Conservation (phyloP, 2,888 invertebrate species). For the Chaetogeoica ovagalla region DNA sequence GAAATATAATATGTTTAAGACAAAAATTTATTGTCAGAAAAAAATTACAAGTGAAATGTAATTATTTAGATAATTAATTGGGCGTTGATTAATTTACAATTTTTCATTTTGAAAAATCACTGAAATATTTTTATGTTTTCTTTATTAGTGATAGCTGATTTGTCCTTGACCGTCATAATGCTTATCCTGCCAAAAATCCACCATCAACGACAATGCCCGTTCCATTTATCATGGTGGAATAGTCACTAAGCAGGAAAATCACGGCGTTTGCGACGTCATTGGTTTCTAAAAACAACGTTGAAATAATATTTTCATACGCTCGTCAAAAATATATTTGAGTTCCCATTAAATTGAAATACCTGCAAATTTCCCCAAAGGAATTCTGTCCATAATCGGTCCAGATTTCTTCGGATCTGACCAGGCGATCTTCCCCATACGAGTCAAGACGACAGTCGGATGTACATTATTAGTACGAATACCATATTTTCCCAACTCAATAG, state of each 20-base stretch:
- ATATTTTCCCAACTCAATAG: conserved; percentile 80
- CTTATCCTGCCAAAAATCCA: conserved; percentile 62
- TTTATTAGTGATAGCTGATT: background rate
- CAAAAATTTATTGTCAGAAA: too few relatives aligned
- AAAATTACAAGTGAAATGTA: too few relatives aligned
- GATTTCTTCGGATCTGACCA: conserved; percentile 77
- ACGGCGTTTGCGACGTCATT: conserved; percentile 79
- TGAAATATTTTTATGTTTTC: too few relatives aligned
- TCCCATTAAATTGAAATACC: conserved; percentile 63
- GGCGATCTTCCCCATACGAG: conserved; percentile 79
- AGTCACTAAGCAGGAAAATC: conserved; percentile 77
- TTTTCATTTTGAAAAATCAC: too few relatives aligned
- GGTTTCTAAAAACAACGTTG: conserved; percentile 64
- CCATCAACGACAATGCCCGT: conserved; percentile 79
- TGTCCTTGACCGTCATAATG: too few relatives aligned
- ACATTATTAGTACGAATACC: conserved; percentile 74
- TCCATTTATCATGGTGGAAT: conserved; percentile 76
- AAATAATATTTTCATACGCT: too few relatives aligned
- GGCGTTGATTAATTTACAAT: too few relatives aligned
- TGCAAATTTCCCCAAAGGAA: conserved; percentile 76
- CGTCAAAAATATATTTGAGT: background rate
- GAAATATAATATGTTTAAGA: too few relatives aligned
- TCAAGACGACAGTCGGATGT: conserved; percentile 91
- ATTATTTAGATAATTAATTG: too few relatives aligned
- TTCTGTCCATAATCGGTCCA: conserved; percentile 63